Percentiles rank a stretch among this genome's conserved stretches.
Evolutionary conservation across 2,797 vertebrate species (phyloP).

Genomic region (Microctenopoma stevenorrisi): DNA sequence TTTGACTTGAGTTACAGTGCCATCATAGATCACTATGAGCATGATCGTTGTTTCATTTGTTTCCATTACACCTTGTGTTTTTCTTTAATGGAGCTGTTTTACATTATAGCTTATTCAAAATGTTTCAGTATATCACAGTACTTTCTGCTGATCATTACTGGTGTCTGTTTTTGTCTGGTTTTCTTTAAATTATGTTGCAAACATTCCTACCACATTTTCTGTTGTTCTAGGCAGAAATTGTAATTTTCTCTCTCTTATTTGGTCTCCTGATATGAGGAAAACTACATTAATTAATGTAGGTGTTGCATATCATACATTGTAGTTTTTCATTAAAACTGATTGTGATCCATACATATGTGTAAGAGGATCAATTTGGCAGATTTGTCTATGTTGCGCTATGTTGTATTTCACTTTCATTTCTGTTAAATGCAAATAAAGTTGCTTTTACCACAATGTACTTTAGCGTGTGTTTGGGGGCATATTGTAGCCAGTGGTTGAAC

Average conservation of each 20-base stretch:
- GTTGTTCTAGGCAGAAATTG: background rate
- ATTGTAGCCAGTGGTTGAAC: background rate
- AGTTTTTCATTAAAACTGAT: constrained; percentile 9
- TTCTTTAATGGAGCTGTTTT: constrained; percentile 22
- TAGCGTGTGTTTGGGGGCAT: background rate
- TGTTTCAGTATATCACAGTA: background rate
- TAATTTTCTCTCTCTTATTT: constrained; percentile 1
- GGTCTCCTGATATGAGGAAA: constrained; percentile 6
- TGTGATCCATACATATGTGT: constrained; percentile 21
- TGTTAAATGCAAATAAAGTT: constrained; percentile 64
- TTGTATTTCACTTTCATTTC: constrained; percentile 15
- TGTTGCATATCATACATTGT: constrained; percentile 28
- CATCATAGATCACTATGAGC: constrained; percentile 11
- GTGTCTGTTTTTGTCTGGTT: background rate
- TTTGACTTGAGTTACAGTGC: constrained; percentile 10
- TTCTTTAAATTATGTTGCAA: constrained; percentile 30
- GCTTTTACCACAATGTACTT: constrained; percentile 26
- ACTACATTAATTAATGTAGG: background rate
- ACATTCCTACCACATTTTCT: constrained; percentile 35
- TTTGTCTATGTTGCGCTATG: constrained; percentile 11
- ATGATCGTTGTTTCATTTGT: constrained; percentile 1
- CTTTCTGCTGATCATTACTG: constrained; percentile 22
- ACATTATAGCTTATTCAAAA: background rate
- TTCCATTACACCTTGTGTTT: constrained; percentile 11
- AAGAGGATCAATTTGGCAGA: constrained; percentile 8